Conservation (phyloP, 2,797 vertebrate species). For the Clarias fuscus region DNA sequence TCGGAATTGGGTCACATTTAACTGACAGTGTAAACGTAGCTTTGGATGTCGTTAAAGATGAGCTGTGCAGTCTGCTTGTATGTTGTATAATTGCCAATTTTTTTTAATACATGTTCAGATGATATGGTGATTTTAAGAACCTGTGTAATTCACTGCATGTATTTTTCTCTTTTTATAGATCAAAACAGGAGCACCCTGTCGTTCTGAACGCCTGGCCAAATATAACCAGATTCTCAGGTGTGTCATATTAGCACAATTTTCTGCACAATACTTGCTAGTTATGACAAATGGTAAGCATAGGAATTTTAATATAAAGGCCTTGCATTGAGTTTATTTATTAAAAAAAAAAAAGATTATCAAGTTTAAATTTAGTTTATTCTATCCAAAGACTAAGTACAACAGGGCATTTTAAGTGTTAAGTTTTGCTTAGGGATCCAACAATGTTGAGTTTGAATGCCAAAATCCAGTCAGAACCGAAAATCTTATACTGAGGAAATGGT, state of each 20-base stretch:
- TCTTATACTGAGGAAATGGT: background rate
- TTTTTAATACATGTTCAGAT: background rate
- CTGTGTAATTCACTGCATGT: background rate
- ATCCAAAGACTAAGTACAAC: background rate
- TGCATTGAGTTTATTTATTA: accelerated
- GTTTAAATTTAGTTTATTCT: background rate
- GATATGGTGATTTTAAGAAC: background rate
- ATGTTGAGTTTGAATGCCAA: background rate
- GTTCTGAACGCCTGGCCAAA: slow-evolving; percentile 95
- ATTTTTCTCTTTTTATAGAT: slow-evolving; percentile 74
- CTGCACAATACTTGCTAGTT: background rate
- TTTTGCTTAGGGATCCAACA: background rate
- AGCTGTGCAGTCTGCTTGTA: background rate
- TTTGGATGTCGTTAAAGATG: background rate
- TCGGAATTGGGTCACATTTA: no score
- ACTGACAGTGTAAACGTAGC: no score
- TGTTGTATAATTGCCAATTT: background rate
- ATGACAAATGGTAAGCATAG: no score
- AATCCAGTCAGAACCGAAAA: background rate
- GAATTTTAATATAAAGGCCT: no score
- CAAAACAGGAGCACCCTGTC: slow-evolving; percentile 94
- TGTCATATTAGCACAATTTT: background rate
- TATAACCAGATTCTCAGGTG: slow-evolving; percentile 97
- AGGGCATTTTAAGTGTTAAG: background rate
- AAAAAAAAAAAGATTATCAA: no score